These are phyloP conservation scores for Sicus ferrugineus DNA, from an alignment of 2,888 invertebrate genomes.

Conservation along the genomic window DNA sequence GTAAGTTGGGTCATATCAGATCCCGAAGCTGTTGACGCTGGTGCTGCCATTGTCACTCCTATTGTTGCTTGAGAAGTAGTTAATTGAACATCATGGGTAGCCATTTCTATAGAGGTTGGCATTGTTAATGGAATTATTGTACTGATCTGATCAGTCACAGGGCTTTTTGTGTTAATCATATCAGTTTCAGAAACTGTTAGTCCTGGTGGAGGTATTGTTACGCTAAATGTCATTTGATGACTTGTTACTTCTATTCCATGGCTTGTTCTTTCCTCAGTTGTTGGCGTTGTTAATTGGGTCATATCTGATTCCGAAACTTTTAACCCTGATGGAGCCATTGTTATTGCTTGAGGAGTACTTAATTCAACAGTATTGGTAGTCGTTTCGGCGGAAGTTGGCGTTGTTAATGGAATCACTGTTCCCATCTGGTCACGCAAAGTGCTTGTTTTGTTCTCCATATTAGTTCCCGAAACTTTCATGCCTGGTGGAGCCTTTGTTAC, in stretches of 20 bases:
- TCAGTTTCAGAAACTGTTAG: not conserved
- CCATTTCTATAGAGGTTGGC: not conserved
- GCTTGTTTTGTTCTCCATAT: too few relatives aligned
- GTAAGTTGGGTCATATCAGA: not conserved
- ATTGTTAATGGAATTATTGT: not conserved
- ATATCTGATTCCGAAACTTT: constrained; percentile 1
- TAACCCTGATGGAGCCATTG: constrained; percentile 5
- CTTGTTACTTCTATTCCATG: not conserved
- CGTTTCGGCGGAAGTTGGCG: not conserved
- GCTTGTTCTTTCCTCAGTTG: not conserved
- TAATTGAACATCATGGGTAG: too few relatives aligned
- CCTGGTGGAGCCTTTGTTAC: not conserved
- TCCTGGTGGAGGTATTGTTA: not conserved
- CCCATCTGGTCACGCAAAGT: too few relatives aligned
- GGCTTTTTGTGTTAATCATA: not conserved
- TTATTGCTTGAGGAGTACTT: too few relatives aligned
- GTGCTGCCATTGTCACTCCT: not conserved
- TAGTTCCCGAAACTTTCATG: not conserved
- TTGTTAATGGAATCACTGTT: too few relatives aligned
- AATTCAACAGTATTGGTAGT: too few relatives aligned
- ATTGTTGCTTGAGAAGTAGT: too few relatives aligned
- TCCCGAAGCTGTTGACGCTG: constrained; percentile 11
- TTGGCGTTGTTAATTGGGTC: not conserved
- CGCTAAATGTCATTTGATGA: too few relatives aligned
- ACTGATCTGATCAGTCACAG: not conserved